Conservation (phyloP, 2,888 invertebrate species). For the Acleris holmiana region DNA sequence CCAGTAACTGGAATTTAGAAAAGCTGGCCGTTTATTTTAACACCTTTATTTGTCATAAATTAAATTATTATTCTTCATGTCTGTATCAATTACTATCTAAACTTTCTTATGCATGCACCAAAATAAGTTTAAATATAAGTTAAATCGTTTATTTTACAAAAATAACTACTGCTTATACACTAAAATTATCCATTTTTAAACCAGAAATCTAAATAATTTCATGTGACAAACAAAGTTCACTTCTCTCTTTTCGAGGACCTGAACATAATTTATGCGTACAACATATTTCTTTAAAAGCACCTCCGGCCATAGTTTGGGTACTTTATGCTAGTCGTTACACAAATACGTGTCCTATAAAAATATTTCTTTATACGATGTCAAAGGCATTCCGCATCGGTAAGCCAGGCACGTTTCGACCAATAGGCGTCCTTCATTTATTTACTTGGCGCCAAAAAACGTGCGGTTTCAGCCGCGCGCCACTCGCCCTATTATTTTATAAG, state of each 20-base stretch:
- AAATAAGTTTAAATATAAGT: too few species aligned
- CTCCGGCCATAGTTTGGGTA: conserved; percentile 3
- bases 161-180: too few species aligned
- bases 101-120: too few species aligned
- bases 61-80: too few species aligned
- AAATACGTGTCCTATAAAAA: conserved; percentile 34
- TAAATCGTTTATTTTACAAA: too few species aligned
- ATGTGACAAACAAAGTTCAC: too few species aligned
- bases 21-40: too few species aligned
- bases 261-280: neutral
- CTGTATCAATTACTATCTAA: too few species aligned
- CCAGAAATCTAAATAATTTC: too few species aligned
- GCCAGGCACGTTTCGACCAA: conserved; percentile 56
- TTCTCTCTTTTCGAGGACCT: neutral
- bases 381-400: conserved; percentile 56
- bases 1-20: too few species aligned
- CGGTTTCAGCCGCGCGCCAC: conserved; percentile 40
- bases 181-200: too few species aligned
- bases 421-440: conserved; percentile 60
- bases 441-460: conserved; percentile 48
- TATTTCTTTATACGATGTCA: conserved; percentile 47
- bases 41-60: too few species aligned
- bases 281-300: neutral
- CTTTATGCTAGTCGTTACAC: conserved; percentile 22
- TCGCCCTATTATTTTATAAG: conserved; percentile 38